phyloP scores from a whole-genome alignment of 1,140 invertebrate species.

The Trypoxylus dichotomus region DNA sequence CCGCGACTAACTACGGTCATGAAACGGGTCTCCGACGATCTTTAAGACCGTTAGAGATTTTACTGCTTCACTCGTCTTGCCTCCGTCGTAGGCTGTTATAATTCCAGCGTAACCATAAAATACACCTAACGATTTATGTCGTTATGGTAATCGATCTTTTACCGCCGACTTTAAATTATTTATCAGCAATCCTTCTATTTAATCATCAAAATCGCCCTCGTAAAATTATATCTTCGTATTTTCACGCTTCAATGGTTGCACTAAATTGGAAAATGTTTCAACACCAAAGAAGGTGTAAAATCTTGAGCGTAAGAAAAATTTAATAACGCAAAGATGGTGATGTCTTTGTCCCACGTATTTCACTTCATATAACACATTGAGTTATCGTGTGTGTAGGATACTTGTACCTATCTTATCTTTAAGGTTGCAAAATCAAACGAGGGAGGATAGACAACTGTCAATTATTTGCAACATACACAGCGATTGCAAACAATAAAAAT shows the following conservation, averaged over 20 bases:
- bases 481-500: too few relatives aligned
- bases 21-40: constrained; percentile 9
- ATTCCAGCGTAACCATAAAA: constrained; percentile 6
- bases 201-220: background rate
- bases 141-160: constrained; percentile 17
- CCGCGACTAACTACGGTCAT: constrained; percentile 20
- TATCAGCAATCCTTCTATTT: constrained; percentile 7
- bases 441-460: too few relatives aligned
- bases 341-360: too few relatives aligned
- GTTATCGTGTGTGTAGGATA: too few relatives aligned
- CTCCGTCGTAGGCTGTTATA: background rate
- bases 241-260: background rate
- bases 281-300: background rate
- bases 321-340: too few relatives aligned
- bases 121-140: constrained; percentile 17
- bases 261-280: background rate
- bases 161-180: constrained; percentile 14
- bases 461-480: too few relatives aligned
- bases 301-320: too few relatives aligned
- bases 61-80: constrained; percentile 10
- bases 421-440: too few relatives aligned
- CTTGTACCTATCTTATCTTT: too few relatives aligned
- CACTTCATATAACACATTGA: too few relatives aligned
- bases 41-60: constrained; percentile 24
- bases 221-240: background rate